Evolutionary conservation across 2,113 vertebrate species (phyloP).

Genomic region (Nibea albiflora): DNA sequence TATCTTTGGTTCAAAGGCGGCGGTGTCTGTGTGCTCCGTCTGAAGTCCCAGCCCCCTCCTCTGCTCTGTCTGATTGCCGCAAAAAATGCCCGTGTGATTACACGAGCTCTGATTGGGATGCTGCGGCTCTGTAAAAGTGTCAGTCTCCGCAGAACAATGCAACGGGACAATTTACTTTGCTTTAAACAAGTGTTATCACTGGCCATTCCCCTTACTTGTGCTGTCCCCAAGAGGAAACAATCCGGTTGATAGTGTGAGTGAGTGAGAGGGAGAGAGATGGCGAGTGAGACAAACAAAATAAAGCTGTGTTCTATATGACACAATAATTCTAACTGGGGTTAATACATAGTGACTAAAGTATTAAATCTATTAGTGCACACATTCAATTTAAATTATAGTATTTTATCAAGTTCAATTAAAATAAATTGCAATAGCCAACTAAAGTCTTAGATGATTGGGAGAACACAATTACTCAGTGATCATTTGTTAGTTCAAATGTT

Average conservation of each 20-base stretch:
- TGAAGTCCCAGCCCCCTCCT: conserved; percentile 51
- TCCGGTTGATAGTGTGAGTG: conserved; percentile 27
- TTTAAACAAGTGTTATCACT: conserved; percentile 51
- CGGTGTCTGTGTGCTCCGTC: conserved; percentile 45
- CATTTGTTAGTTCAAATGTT: neutral
- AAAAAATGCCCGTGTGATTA: conserved; percentile 67
- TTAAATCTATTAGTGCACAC: neutral
- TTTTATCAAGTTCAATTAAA: conserved; percentile 8
- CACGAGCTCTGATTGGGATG: conserved; percentile 63
- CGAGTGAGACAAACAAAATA: neutral
- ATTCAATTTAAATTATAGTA: neutral
- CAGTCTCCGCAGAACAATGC: conserved; percentile 59
- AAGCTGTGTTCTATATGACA: neutral
- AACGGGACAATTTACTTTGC: conserved; percentile 51
- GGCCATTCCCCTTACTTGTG: conserved; percentile 25
- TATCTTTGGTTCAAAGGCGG: conserved; percentile 67
- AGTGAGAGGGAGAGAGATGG: neutral
- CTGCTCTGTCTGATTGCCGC: conserved; percentile 63
- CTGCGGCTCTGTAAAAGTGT: conserved; percentile 39
- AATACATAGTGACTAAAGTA: neutral
- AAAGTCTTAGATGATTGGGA: conserved; percentile 10
- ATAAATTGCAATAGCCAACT: neutral
- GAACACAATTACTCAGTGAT: neutral
- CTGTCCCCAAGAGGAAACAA: conserved; percentile 36
- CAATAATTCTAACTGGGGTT: neutral